phyloP scores from a whole-genome alignment of 2,797 vertebrate genomes.

The Rhabdophis nuchalis region DNA sequence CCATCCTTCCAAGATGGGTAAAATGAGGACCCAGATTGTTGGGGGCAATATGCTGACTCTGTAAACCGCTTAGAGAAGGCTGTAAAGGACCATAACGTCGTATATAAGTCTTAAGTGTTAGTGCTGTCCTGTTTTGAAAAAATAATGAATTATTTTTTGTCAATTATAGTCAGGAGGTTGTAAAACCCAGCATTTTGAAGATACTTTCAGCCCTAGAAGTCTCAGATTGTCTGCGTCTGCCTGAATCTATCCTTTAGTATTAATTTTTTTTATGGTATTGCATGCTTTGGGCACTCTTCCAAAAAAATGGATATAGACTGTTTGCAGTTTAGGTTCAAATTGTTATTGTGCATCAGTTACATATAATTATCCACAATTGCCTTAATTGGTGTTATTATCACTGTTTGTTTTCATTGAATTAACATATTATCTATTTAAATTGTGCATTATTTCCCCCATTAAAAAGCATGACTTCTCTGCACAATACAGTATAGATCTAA shows the following conservation, averaged over 20 bases:
- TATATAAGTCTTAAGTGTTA: too few relatives aligned
- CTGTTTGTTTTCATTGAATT: neutral
- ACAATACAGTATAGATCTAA: neutral
- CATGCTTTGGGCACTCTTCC: neutral
- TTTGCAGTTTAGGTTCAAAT: neutral
- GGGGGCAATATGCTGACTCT: too few relatives aligned
- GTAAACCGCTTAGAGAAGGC: too few relatives aligned
- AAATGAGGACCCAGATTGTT: too few relatives aligned
- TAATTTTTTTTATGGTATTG: neutral
- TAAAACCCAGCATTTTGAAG: neutral
- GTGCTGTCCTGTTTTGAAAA: too few relatives aligned
- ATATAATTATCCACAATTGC: neutral
- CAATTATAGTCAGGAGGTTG: neutral
- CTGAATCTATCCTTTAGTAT: neutral
- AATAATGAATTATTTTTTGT: neutral
- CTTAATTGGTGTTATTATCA: neutral
- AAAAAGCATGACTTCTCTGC: neutral
- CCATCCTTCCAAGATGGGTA: too few relatives aligned
- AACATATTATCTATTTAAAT: neutral
- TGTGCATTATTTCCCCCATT: neutral
- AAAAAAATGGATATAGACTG: neutral
- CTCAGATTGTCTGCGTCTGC: neutral
- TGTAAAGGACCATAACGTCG: too few relatives aligned
- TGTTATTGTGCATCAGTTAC: neutral
- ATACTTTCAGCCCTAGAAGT: neutral